These are phyloP conservation scores for Tenebrosternarchus preto DNA, from an alignment of 2,113 vertebrate species.

Conservation along the genomic window DNA sequence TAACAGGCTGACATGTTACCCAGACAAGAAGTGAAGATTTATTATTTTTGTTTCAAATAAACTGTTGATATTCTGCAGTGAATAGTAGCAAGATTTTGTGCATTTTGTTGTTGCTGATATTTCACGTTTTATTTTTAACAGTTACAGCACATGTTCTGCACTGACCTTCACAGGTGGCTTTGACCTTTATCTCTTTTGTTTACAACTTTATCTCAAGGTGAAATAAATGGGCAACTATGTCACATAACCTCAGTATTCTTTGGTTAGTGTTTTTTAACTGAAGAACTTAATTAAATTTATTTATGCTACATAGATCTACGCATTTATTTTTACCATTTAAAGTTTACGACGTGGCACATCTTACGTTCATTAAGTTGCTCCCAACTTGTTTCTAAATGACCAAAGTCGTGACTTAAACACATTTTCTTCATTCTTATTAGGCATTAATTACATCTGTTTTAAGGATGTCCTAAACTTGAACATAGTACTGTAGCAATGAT, in stretches of 20 bases:
- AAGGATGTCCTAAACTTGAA: background rate
- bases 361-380: too few species aligned
- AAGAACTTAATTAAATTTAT: too few species aligned
- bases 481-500: background rate
- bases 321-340: too few species aligned
- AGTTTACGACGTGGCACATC: too few species aligned
- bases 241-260: background rate
- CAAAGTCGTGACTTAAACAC: background rate
- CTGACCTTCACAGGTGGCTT: too few species aligned
- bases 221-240: background rate
- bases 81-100: conserved; percentile 26
- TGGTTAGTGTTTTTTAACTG: too few species aligned
- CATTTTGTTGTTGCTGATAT: conserved; percentile 28
- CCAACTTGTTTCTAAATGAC: too few species aligned
- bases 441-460: too few species aligned
- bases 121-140: background rate
- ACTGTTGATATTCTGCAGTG: conserved; percentile 39
- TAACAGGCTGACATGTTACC: background rate
- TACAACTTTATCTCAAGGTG: background rate
- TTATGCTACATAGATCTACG: too few species aligned
- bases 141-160: background rate
- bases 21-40: conserved; percentile 2
- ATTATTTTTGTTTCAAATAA: conserved; percentile 39
- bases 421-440: background rate
- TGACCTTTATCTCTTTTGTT: background rate